These are phyloP conservation scores for Panagrolaimus sp. DNA, from an alignment of 1,140 invertebrate species.

Conservation along the genomic window DNA sequence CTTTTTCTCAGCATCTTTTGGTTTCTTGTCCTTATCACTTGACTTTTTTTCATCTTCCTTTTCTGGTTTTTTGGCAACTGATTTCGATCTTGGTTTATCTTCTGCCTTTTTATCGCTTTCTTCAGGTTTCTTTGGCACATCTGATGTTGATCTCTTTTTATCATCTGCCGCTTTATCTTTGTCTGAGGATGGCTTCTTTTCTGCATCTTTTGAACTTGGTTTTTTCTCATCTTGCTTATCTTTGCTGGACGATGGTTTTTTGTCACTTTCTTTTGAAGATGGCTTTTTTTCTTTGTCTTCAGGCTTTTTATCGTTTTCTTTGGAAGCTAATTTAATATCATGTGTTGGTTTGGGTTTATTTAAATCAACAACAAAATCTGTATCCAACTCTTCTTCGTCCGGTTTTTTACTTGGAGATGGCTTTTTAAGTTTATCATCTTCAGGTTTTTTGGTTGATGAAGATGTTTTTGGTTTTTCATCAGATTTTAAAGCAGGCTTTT, in stretches of 20 bases:
- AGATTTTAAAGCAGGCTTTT: slow-evolving; percentile 1
- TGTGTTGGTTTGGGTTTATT: slow-evolving; percentile 1
- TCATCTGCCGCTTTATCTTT: background rate
- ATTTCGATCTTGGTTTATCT: background rate
- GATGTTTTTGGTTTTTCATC: background rate
- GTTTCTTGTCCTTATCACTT: too few relatives aligned
- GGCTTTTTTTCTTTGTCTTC: background rate
- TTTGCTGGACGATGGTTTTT: background rate
- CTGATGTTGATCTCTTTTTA: too few relatives aligned
- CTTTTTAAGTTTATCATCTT: background rate
- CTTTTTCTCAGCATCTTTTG: background rate
- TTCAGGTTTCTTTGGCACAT: background rate
- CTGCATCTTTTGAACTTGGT: too few relatives aligned
- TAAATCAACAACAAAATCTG: background rate
- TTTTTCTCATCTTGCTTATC: background rate
- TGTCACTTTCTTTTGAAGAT: background rate
- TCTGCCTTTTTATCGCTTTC: background rate
- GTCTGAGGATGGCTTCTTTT: background rate
- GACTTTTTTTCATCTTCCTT: background rate
- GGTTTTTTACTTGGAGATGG: background rate
- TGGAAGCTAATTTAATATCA: background rate
- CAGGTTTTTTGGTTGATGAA: background rate
- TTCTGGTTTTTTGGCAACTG: background rate
- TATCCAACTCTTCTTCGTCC: slow-evolving; percentile 8
- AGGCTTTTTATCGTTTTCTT: background rate